A percentile compares a stretch with the other conserved stretches of the same genome.
These are phyloP conservation scores for Spea hammondii DNA, from an alignment of 2,797 vertebrate species.

Conservation along the genomic window DNA sequence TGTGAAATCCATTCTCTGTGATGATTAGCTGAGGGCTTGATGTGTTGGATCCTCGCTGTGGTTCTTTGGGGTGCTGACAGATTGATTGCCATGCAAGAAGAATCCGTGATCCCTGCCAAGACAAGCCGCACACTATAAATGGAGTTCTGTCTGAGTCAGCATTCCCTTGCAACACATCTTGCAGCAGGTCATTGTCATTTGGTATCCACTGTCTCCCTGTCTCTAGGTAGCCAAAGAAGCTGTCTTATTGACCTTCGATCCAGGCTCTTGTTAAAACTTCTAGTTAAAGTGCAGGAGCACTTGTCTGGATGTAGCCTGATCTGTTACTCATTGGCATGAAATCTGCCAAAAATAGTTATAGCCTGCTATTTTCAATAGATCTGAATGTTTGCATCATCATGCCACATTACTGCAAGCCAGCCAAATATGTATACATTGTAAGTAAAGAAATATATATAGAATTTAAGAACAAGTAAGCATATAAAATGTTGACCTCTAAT, in stretches of 20 bases:
- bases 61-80: conserved; percentile 48
- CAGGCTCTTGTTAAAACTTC: background rate
- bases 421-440: too few species aligned
- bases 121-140: conserved; percentile 15
- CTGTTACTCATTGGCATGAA: too few species aligned
- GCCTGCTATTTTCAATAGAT: too few species aligned
- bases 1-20: conserved; percentile 38
- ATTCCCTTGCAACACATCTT: conserved; percentile 45
- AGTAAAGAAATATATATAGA: too few species aligned
- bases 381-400: too few species aligned
- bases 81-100: conserved; percentile 44
- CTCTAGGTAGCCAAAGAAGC: conserved; percentile 15
- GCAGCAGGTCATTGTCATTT: conserved; percentile 21
- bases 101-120: conserved; percentile 38
- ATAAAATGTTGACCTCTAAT: too few species aligned
- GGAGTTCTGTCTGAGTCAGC: conserved; percentile 43
- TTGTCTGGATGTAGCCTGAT: background rate
- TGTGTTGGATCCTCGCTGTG: conserved; percentile 37
- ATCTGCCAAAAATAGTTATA: too few species aligned
- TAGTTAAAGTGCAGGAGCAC: background rate
- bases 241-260: conserved; percentile 15
- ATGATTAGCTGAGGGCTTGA: conserved; percentile 26
- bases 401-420: too few species aligned
- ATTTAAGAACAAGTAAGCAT: too few species aligned
- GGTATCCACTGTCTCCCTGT: conserved; percentile 4